Base-by-base conservation (phyloP, 2,888 invertebrate genomes). In the Melangyna quadrimaculata region DNA sequence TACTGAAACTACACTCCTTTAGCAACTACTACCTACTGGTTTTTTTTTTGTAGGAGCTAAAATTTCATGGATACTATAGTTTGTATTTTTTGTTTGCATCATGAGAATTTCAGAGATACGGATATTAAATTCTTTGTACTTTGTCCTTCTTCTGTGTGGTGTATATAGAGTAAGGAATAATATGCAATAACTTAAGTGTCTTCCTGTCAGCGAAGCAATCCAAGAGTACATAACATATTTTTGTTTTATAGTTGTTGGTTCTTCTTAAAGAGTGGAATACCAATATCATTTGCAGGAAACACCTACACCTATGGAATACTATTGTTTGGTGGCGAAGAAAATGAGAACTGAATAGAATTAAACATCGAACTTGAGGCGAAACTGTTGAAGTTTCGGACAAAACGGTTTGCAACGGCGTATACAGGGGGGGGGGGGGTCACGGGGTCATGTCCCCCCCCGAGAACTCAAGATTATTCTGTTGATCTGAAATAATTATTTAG, bases 71-170 rank as follows among this genome's bases (percentile, higher is more conserved):
- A 61, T 61, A 61, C 17, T 10, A 40, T n/a, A 27, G 6, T 22
- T 59, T 4, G 1, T 7, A 1, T 57, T 27, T 24, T 24, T 3
- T 8, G 0, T 43, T 17, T 45, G 19, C 10, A 10, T 3, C 22
- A 22, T 9, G 8, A 17, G n/a, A 40, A 17, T 43, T 24, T 24
- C 40, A 27, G 0, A 27, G 17, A 40, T 24, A 61, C 61, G 19
- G 27, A 61, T 61, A 61, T 40, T 61, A 61, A 43, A 61, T 61
- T 61, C 40, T n/a, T 61, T 61, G 14, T 24, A 24, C 12, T 59
- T 37, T 22, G n/a, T 59, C 5, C n/a, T 6, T 57, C 8, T 48
- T 57, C 8, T 48, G 22, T 29, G 19, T 32, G 19, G 12, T 32
- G 14, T 14, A 59, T 29, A 32, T 32, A 12, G 12, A 55, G 14